These are phyloP conservation scores for Vidua chalybeata DNA, from an alignment of 2,113 vertebrate species.

Conservation along the genomic window DNA sequence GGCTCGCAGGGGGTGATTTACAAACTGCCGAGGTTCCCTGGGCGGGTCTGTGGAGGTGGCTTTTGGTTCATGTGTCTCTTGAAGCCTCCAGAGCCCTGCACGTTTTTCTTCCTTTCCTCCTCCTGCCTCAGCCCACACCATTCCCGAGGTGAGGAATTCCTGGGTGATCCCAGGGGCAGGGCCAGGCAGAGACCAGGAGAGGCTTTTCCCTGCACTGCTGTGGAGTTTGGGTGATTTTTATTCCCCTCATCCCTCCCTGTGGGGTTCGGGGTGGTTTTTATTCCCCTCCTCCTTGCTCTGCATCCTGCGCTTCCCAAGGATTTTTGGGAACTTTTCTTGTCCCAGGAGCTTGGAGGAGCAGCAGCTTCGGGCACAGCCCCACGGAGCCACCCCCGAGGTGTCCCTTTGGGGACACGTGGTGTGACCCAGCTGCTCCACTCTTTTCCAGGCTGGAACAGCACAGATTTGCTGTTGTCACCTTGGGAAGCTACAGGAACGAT, in stretches of 20 bases:
- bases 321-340: neutral
- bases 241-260: neutral
- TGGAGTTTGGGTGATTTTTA: fast-evolving
- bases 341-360: neutral
- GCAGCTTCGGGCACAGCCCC: neutral
- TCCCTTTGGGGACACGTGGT: fast-evolving
- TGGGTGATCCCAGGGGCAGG: fast-evolving
- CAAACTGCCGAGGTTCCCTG: neutral
- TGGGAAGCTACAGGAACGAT: neutral
- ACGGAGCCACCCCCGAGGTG: fast-evolving
- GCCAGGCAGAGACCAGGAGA: neutral
- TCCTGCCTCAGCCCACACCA: neutral
- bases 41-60: neutral
- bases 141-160: neutral
- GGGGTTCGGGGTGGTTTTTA: neutral
- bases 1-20: neutral
- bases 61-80: neutral
- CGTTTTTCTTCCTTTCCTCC: neutral
- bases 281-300: neutral
- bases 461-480: fast-evolving
- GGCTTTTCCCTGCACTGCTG: fast-evolving
- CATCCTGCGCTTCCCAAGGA: neutral
- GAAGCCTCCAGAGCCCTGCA: neutral
- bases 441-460: neutral
- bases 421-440: neutral